Evolutionary conservation across 37 sponge, comb jelly and placozoan species (phyloP).

Genomic region (Axinella damicornis): DNA sequence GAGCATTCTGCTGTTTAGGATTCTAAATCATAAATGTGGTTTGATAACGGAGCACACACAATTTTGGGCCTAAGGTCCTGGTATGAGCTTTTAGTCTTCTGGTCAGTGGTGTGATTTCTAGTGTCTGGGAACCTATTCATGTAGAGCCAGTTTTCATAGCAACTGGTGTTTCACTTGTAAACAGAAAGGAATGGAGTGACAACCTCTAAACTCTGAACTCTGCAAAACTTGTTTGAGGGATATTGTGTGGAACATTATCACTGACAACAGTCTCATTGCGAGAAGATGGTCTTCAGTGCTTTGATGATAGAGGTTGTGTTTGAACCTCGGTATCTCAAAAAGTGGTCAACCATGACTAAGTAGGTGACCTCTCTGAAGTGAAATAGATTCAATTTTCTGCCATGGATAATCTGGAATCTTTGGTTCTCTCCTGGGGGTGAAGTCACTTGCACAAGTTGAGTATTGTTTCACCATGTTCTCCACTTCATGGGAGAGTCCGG

Average conservation of each 20-base stretch:
- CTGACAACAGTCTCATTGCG: conserved; percentile 12
- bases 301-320: conserved; percentile 23
- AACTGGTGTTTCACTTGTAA: no score
- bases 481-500: conserved; percentile 28
- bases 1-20: no score
- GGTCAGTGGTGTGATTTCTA: no score
- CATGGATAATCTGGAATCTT: conserved; percentile 51
- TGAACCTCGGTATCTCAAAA: conserved; percentile 51
- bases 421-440: conserved; percentile 18
- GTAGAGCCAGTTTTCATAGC: no score
- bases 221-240: conserved; percentile 1
- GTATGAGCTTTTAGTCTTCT: no score
- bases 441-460: conserved; percentile 22
- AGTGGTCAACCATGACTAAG: conserved; percentile 36
- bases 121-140: no score
- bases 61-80: no score
- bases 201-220: neutral
- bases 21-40: no score
- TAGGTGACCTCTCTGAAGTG: conserved; percentile 15
- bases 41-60: no score
- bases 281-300: conserved; percentile 29
- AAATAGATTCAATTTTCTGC: conserved; percentile 61
- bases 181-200: no score
- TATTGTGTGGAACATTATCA: conserved; percentile 60
- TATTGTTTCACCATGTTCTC: conserved; percentile 47